Percentiles rank a stretch among this genome's conserved stretches.
Conservation (phyloP, 2,113 vertebrate species). For the Pollimyrus isidori region DNA sequence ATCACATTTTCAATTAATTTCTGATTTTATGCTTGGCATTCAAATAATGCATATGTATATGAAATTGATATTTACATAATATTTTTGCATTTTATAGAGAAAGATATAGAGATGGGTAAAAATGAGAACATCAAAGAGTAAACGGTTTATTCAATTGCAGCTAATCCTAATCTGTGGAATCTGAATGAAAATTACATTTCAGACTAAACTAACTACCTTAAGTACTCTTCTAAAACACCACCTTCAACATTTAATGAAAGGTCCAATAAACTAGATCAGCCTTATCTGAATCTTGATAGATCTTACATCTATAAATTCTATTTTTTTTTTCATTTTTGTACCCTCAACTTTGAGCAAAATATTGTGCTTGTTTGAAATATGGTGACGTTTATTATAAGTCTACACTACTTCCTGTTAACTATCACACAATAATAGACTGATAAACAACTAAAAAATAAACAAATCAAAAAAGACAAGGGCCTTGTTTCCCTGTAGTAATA, state of each 20-base stretch:
- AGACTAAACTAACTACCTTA: neutral
- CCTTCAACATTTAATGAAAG: neutral
- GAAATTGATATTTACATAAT: neutral
- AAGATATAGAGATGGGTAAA: neutral
- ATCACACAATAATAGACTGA: neutral
- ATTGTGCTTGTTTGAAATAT: slow-evolving; percentile 60
- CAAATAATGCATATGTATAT: neutral
- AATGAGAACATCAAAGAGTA: neutral
- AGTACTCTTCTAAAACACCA: neutral
- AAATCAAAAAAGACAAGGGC: neutral
- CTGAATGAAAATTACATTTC: neutral
- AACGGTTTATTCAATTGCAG: neutral
- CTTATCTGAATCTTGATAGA: neutral
- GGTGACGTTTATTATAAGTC: slow-evolving; percentile 66
- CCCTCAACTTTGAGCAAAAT: slow-evolving; percentile 45
- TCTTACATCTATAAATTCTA: neutral
- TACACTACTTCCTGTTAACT: slow-evolving; percentile 40
- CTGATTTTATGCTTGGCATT: neutral
- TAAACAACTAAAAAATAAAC: neutral
- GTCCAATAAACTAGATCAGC: neutral
- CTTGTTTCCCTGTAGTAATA: neutral
- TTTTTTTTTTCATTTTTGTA: neutral
- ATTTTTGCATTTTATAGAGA: neutral
- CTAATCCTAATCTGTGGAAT: neutral
- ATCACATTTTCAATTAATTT: neutral